Evolutionary conservation across 1,140 invertebrate genomes (phyloP).

Genomic region (Pseudomyrmex concolor): DNA sequence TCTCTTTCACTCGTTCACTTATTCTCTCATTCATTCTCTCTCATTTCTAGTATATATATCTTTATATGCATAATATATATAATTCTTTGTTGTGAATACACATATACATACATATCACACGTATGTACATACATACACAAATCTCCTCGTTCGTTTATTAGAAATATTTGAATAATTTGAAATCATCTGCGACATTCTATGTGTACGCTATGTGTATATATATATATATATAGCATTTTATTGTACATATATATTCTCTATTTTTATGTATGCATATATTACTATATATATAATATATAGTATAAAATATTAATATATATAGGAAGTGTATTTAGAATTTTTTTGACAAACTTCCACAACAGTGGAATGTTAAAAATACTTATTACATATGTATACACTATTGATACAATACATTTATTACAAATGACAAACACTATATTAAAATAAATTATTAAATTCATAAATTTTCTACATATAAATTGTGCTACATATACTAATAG

Average conservation of each 20-base stretch:
- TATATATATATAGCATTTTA: constrained; percentile 8
- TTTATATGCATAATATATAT: constrained; percentile 21
- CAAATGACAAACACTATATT: no score
- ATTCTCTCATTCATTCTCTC: not conserved
- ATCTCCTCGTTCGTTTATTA: not conserved
- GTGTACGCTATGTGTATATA: not conserved
- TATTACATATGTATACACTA: no score
- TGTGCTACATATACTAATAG: no score
- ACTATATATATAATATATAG: constrained; percentile 47
- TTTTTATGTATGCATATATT: not conserved
- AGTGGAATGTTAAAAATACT: not conserved
- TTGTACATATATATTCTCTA: not conserved
- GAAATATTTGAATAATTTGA: not conserved
- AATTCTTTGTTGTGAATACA: no score
- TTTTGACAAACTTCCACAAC: constrained; percentile 51
- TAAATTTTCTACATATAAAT: no score
- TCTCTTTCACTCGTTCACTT: constrained; percentile 6
- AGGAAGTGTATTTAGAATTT: constrained; percentile 25
- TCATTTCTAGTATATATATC: not conserved
- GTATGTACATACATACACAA: constrained; percentile 8
- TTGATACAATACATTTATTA: no score
- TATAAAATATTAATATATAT: constrained; percentile 38
- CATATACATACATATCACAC: not conserved
- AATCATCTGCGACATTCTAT: not conserved
- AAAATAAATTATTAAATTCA: no score